phyloP scores from a whole-genome alignment of 2,113 vertebrate species.

The Chaetops frenatus region DNA sequence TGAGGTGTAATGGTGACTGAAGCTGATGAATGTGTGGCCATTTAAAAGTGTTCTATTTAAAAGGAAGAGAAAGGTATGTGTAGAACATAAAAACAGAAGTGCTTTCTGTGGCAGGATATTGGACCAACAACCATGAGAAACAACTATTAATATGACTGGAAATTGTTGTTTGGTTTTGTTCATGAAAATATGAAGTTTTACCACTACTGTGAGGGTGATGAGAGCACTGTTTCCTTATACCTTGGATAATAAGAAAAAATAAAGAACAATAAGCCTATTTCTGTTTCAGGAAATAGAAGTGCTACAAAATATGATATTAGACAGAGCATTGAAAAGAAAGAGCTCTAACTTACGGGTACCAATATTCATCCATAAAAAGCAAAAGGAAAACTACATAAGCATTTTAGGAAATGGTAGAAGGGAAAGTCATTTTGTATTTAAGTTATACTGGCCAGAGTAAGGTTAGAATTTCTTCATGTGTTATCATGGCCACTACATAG shows the following conservation, averaged over 20 bases:
- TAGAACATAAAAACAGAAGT: constrained; percentile 2
- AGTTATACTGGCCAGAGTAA: background rate
- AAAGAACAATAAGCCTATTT: rapidly evolving
- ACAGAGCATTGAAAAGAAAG: background rate
- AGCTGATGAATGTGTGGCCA: background rate
- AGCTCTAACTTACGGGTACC: background rate
- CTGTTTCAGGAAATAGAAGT: background rate
- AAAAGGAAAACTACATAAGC: background rate
- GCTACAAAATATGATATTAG: background rate
- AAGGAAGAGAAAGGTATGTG: background rate
- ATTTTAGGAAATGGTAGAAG: background rate
- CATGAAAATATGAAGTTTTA: background rate
- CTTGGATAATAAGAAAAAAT: background rate
- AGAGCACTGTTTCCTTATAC: background rate
- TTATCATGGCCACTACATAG: background rate
- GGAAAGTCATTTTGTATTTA: background rate
- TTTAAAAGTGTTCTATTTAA: background rate
- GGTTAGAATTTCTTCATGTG: background rate
- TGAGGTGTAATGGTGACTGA: background rate
- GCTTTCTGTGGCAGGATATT: background rate
- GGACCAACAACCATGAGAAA: background rate
- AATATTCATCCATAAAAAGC: background rate
- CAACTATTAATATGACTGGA: background rate
- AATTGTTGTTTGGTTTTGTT: background rate
- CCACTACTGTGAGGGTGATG: background rate